Evolutionary conservation across 2,113 vertebrate genomes (phyloP), one percentile per base, ranked within the genome.

Genomic region (Cottus gobio): DNA sequence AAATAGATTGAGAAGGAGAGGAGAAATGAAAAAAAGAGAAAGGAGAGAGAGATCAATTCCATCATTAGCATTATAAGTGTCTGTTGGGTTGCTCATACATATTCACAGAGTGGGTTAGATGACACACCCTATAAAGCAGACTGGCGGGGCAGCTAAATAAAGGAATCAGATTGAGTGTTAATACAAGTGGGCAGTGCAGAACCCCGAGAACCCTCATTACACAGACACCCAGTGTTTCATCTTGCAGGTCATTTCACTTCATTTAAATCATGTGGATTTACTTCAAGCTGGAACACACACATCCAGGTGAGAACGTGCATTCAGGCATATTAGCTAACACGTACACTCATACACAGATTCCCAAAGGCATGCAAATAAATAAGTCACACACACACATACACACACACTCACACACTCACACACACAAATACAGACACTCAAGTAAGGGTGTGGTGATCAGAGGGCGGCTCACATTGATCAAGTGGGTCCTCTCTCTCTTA

Each of bases 401-500:
- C 18, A 15, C 10, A 91, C 93, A 87, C n/a, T 52, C 12, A 18
- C 39, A 66, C 10, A 42, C 5, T 65, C 4, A 26, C 22, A 69
- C 11, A 48, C 42, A 42, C 12, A 46, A 15, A 20, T 13, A 58
- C 42, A 62, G 12, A 20, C 20, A 15, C 10, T 91, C 92, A 88
- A 90, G 82, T 85, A 80, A 90, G 87, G 88, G 92, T 83, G 92
- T 88, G 86, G 89, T 92, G 93, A 96, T 95, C 92, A 94, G 93
- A 96, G 93, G 95, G 93, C 93, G 92, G 89, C 87, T 89, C 75
- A 62, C 93, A 96, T 93, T 93, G 96, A 97, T 96, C 94, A 88
- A 92, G 90, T 84, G 79, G 92, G 84, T 88, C 79, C 85, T 92
- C 93, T 75, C 73, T 81, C 56, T 78, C 90, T 92, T 87, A 87